phyloP scores from a whole-genome alignment of 2,888 invertebrate species.

The Frankliniella intonsa region DNA sequence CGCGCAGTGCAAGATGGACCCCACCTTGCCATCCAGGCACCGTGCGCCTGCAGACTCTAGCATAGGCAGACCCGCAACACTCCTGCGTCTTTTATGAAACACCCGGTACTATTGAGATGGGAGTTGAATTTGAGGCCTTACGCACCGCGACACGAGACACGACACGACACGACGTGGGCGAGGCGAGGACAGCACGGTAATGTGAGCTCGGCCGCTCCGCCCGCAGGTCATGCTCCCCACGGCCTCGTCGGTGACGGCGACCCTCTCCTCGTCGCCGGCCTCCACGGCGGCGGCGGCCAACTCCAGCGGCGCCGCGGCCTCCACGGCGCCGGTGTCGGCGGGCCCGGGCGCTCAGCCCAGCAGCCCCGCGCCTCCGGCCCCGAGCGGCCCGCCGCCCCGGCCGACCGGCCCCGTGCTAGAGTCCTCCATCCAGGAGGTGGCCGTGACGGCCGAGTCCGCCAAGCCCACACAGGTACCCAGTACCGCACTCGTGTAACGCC shows the following conservation, averaged over 20 bases:
- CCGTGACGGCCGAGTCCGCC: constrained; percentile 16
- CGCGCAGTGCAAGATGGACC: too few species aligned
- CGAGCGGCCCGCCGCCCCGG: constrained; percentile 8
- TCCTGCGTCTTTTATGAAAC: too few species aligned
- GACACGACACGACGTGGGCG: background rate
- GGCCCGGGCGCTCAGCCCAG: background rate
- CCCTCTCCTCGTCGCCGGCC: background rate
- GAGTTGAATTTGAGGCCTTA: too few species aligned
- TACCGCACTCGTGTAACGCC: background rate
- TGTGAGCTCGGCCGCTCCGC: background rate
- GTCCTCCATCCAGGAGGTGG: constrained; percentile 18
- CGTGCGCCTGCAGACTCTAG: too few species aligned
- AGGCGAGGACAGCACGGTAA: background rate
- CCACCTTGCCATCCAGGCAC: too few species aligned
- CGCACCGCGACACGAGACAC: too few species aligned
- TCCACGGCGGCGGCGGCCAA: background rate
- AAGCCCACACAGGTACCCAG: background rate
- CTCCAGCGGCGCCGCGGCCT: background rate
- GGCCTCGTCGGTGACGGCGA: constrained; percentile 1
- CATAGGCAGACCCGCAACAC: too few species aligned
- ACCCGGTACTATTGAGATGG: too few species aligned
- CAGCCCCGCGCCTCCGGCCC: background rate
- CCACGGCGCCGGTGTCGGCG: background rate
- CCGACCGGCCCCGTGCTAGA: background rate
- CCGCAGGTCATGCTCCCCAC: constrained; percentile 14